Evolutionary conservation across 2,888 invertebrate genomes (phyloP).

Genomic region (Papilio demoleus): DNA sequence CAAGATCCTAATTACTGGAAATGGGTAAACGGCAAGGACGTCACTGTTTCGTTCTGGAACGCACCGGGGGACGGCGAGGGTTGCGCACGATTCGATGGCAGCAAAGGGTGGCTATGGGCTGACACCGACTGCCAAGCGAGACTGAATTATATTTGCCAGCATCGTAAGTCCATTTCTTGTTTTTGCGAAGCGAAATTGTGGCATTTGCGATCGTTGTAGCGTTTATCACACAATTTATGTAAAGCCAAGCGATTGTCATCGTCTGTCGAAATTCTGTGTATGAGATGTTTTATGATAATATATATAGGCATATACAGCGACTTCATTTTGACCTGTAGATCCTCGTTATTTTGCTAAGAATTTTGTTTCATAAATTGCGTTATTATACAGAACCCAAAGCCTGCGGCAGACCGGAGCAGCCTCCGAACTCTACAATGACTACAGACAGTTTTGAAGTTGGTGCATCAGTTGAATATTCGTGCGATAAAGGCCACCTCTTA

Average conservation of each 20-base stretch:
- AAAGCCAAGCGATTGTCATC: constrained; percentile 20
- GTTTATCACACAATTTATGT: constrained; percentile 16
- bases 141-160: constrained; percentile 96
- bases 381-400: constrained; percentile 89
- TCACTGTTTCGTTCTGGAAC: constrained; percentile 96
- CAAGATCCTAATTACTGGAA: constrained; percentile 92
- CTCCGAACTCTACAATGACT: constrained; percentile 95
- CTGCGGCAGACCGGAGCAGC: constrained; percentile 96
- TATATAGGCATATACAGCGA: not conserved
- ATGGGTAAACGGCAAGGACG: constrained; percentile 94
- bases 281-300: not conserved
- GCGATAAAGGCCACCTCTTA: constrained; percentile 93
- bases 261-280: not conserved
- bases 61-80: constrained; percentile 91
- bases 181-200: constrained; percentile 26
- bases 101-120: constrained; percentile 97
- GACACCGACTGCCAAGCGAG: constrained; percentile 93
- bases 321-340: not conserved
- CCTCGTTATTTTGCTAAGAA: not conserved
- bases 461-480: constrained; percentile 91
- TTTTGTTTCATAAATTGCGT: constrained; percentile 1
- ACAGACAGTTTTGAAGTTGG: constrained; percentile 91
- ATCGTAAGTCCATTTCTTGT: constrained; percentile 86
- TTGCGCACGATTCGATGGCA: constrained; percentile 95
- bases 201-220: constrained; percentile 19